A percentile compares a stretch with the other conserved stretches of the same genome.
Conservation (phyloP, 2,888 invertebrate species). For the Caenorhabditis angaria region DNA sequence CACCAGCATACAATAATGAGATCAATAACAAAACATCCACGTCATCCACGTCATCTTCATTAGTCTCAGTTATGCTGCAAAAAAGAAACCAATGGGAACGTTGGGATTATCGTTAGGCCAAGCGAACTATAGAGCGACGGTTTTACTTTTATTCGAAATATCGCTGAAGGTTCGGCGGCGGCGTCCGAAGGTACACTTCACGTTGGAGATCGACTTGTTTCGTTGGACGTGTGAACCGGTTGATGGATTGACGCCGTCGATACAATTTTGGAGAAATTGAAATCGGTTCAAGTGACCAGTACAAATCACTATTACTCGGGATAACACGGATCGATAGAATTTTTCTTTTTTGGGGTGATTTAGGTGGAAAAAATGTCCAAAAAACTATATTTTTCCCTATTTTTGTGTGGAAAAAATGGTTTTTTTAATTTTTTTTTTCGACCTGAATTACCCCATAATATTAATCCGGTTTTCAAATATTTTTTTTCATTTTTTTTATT, state of each 20-base stretch:
- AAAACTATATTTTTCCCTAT: too few species aligned
- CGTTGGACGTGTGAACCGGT: constrained; percentile 65
- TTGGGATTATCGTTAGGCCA: constrained; percentile 67
- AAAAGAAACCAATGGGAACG: constrained; percentile 49
- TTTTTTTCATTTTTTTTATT: too few species aligned
- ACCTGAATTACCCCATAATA: too few species aligned
- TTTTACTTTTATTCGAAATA: constrained; percentile 68
- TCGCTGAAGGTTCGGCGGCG: constrained; percentile 66
- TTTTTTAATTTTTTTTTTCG: too few species aligned
- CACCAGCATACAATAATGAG: constrained; percentile 32
- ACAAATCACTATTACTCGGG: constrained; percentile 58
- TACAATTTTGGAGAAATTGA: constrained; percentile 69
- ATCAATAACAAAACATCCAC: constrained; percentile 2
- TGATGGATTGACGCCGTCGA: constrained; percentile 57
- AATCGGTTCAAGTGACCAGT: constrained; percentile 61
- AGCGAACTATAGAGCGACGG: constrained; percentile 65
- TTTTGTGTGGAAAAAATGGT: too few species aligned
- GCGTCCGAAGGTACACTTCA: constrained; percentile 50
- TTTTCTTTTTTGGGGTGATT: background rate
- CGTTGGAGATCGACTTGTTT: constrained; percentile 52
- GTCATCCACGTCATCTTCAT: constrained; percentile 16
- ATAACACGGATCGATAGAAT: constrained; percentile 6
- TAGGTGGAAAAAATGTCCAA: too few species aligned
- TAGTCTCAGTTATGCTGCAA: constrained; percentile 51
- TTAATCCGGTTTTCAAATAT: too few species aligned